phyloP scores from a whole-genome alignment of 2,888 invertebrate genomes.

The Suillia variegata region DNA sequence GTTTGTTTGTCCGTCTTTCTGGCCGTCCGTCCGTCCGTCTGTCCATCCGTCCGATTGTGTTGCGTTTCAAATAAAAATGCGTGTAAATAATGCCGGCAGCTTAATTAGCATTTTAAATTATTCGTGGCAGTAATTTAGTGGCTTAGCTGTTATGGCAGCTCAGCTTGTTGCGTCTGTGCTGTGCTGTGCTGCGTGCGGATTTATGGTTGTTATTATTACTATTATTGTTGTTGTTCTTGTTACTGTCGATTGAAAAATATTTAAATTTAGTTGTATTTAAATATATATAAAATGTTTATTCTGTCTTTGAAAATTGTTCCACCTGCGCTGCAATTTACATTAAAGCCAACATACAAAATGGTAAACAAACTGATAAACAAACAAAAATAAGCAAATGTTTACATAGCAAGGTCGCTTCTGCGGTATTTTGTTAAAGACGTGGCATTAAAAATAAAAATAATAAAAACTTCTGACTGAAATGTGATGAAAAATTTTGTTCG shows the following conservation, averaged over 20 bases:
- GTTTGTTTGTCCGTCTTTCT: neutral
- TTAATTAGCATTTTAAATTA: conserved; percentile 55
- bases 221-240: neutral
- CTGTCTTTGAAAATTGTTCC: neutral
- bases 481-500: no score
- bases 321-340: no score
- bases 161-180: neutral
- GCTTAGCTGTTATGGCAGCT: neutral
- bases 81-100: conserved; percentile 46
- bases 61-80: conserved; percentile 15
- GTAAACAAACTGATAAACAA: no score
- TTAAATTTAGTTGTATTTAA: neutral
- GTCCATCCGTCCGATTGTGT: neutral
- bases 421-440: no score
- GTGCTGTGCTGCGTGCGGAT: conserved; percentile 3
- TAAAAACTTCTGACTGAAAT: no score
- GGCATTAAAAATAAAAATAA: no score
- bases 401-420: no score
- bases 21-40: neutral
- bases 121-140: conserved; percentile 21
- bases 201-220: neutral
- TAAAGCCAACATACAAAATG: no score
- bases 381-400: no score
- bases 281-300: conserved; percentile 1
- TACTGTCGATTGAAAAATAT: conserved; percentile 19